Evolutionary conservation across 2,797 vertebrate species (phyloP), one percentile per base, ranked within the genome.

Genomic region (Alfaro cultratus): DNA sequence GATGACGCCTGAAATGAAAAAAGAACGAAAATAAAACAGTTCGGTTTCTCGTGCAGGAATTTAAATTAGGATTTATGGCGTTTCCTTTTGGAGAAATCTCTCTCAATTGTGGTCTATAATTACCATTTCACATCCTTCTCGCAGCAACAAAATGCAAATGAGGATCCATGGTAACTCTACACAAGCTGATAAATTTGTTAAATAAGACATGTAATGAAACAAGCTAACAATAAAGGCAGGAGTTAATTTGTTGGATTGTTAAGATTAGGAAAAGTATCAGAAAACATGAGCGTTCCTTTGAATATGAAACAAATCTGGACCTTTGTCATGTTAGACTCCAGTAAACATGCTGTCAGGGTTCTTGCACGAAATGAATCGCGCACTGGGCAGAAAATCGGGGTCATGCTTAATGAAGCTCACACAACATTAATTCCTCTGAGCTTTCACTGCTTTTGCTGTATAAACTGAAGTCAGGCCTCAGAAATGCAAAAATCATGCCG

Each of bases 131-230:
- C 87, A 91, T 86, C 82, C 85, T 74, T 80, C 72, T 75, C 82
- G 76, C 85, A 74, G 85, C 86, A 85, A 80, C 83, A 82, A 86
- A 91, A 94, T 93, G 92, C 82, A 93, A 94, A 95, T 93, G 53
- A 91, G 74, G 77, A 43, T 90, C 83, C 75, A 88, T 74, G 76
- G 85, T 53, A 84, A 87, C 76, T 92, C 85, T 75, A 76, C 75
- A 79, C 64, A 81, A 74, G 82, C 46, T 86, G 90, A 94, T 81
- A 84, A 83, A 91, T 90, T 79, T 77, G 82, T 77, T 62, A 81
- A 87, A 81, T 80, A 80, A 74, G 85, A 89, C 5, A n/a, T 74
- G 83, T 79, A 74, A 85, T 77, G 68, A 82, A 91, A 83, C 76
- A 86, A 79, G 83, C 64, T 31, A 71, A 78, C 62, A 72, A 62